These are phyloP conservation scores for Okapia johnstoni DNA, from an alignment of 2,113 vertebrate species.

Conservation along the genomic window DNA sequence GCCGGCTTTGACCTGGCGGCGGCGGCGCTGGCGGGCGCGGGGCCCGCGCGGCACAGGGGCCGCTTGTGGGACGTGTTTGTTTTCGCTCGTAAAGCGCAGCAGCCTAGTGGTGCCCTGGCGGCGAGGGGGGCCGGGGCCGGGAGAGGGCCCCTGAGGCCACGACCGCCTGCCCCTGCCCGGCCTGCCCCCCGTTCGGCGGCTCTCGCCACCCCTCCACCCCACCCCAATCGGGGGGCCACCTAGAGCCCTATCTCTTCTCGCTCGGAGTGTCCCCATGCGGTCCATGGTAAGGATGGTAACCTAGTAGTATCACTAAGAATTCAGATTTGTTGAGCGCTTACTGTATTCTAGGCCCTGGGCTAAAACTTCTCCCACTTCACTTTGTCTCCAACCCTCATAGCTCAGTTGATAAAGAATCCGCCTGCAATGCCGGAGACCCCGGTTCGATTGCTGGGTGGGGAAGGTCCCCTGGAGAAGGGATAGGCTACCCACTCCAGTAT, in stretches of 20 bases:
- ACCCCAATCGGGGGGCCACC: not conserved
- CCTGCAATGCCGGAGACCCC: not conserved
- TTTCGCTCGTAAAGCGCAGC: slow-evolving; percentile 66
- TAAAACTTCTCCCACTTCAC: not conserved
- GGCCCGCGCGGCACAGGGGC: slow-evolving; percentile 57
- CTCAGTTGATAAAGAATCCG: not conserved
- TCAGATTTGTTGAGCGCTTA: not conserved
- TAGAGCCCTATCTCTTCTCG: not conserved
- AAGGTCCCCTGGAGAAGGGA: not conserved
- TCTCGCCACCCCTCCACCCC: too few relatives aligned
- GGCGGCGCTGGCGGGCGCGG: slow-evolving; percentile 60
- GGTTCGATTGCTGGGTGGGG: not conserved
- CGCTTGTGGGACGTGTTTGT: slow-evolving; percentile 72
- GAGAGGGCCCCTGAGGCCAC: slow-evolving; percentile 68
- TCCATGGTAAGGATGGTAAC: not conserved
- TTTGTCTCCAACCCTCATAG: not conserved
- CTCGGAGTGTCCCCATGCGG: not conserved
- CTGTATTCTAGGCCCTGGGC: not conserved
- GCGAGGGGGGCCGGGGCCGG: not conserved
- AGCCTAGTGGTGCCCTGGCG: not conserved
- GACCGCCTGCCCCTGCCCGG: not conserved
- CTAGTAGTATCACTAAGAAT: not conserved
- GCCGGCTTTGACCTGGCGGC: slow-evolving; percentile 78
- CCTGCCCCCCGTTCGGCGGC: not conserved
- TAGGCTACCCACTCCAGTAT: not conserved